These are phyloP conservation scores for Pinna nobilis DNA, from an alignment of 1,140 invertebrate species.

Conservation along the genomic window DNA sequence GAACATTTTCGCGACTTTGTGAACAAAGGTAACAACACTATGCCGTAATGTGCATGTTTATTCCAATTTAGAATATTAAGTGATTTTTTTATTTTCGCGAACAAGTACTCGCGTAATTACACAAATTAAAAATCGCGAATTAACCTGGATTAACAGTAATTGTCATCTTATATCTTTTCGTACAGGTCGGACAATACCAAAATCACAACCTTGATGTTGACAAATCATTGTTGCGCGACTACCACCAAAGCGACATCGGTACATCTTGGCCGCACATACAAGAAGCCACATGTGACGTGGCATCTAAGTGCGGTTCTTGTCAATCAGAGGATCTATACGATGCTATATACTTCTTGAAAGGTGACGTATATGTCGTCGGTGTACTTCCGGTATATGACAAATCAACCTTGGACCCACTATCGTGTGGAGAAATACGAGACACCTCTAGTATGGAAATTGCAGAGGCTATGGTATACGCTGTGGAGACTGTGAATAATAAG, in stretches of 20 bases:
- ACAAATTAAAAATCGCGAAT: too few species aligned
- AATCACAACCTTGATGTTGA: not conserved
- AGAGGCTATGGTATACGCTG: slow-evolving; percentile 16
- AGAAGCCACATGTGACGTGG: not conserved
- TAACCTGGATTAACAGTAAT: too few species aligned
- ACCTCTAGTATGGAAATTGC: slow-evolving; percentile 1
- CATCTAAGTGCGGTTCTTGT: not conserved
- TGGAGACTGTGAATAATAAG: slow-evolving; percentile 5
- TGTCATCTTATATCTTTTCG: too few species aligned
- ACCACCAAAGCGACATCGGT: not conserved
- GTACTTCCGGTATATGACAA: slow-evolving; percentile 11
- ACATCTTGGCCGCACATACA: not conserved
- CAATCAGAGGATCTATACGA: not conserved
- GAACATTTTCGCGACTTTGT: too few species aligned
- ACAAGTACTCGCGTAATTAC: too few species aligned
- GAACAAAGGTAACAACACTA: too few species aligned
- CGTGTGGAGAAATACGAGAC: not conserved
- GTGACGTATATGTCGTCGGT: slow-evolving; percentile 15
- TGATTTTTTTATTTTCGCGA: too few species aligned
- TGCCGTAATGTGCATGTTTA: too few species aligned
- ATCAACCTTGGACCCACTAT: not conserved
- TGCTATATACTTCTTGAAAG: slow-evolving; percentile 8
- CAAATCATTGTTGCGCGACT: not conserved
- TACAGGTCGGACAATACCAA: not conserved
- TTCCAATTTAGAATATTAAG: too few species aligned